Percentiles rank a stretch among this genome's conserved stretches.
These are phyloP conservation scores for Sciaenops ocellatus DNA, from an alignment of 2,797 vertebrate species.

Conservation along the genomic window DNA sequence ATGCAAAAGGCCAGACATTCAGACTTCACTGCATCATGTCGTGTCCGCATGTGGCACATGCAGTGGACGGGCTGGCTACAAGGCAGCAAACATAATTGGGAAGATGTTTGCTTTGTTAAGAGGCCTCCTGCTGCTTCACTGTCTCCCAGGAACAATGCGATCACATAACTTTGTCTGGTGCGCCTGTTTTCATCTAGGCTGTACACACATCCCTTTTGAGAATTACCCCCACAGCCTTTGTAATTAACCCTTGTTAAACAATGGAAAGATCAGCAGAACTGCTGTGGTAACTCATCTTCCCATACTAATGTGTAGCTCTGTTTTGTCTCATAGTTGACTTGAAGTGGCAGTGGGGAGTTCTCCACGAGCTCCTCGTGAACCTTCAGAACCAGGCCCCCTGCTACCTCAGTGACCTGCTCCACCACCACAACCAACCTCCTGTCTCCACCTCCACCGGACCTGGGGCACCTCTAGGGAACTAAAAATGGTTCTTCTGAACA, in stretches of 20 bases:
- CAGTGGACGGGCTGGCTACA: slow-evolving; percentile 69
- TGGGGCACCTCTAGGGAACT: too few species aligned
- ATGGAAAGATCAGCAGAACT: slow-evolving; percentile 75
- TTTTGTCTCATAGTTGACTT: slow-evolving; percentile 16
- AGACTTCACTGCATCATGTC: slow-evolving; percentile 79
- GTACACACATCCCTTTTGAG: slow-evolving; percentile 78
- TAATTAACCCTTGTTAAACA: slow-evolving; percentile 89
- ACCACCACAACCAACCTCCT: too few species aligned
- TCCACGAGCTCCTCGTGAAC: too few species aligned
- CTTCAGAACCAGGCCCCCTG: too few species aligned
- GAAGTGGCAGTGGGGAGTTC: not conserved
- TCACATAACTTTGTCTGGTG: slow-evolving; percentile 87
- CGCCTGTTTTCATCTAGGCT: slow-evolving; percentile 81
- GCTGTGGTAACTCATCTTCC: slow-evolving; percentile 48
- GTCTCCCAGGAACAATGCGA: slow-evolving; percentile 90
- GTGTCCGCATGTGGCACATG: not conserved
- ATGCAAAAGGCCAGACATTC: not conserved
- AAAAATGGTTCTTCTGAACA: too few species aligned
- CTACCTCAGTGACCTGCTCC: too few species aligned
- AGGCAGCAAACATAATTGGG: slow-evolving; percentile 82
- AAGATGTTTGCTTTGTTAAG: slow-evolving; percentile 89
- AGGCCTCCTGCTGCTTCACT: slow-evolving; percentile 87
- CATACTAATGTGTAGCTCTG: slow-evolving; percentile 21
- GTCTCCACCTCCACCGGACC: too few species aligned
- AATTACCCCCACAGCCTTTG: slow-evolving; percentile 79